Percentiles rank a stretch among this genome's conserved stretches.
phyloP scores from a whole-genome alignment of 2,113 vertebrate genomes.

The Mus pahari region DNA sequence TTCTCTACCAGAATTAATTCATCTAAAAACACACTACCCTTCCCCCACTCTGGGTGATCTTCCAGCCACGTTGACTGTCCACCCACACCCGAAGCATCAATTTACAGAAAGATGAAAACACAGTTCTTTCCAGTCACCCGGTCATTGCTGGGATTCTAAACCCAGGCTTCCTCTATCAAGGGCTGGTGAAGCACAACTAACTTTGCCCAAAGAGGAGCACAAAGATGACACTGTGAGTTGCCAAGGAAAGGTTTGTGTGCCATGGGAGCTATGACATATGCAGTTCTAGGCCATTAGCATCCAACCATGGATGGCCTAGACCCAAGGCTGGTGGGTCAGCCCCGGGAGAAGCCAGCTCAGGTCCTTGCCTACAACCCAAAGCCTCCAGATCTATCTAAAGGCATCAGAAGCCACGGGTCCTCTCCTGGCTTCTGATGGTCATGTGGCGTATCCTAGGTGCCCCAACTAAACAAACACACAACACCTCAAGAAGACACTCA shows the following conservation, averaged over 20 bases:
- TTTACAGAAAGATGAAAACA: not conserved
- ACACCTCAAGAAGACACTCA: slow-evolving; percentile 12
- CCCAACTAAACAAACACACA: slow-evolving; percentile 16
- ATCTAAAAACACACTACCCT: not conserved
- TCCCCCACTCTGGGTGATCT: not conserved
- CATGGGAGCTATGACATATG: not conserved
- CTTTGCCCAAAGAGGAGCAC: not conserved
- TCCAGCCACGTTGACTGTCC: not conserved
- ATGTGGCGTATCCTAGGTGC: slow-evolving; percentile 16
- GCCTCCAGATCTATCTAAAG: not conserved
- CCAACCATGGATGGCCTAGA: not conserved
- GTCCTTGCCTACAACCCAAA: not conserved
- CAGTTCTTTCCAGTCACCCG: not conserved
- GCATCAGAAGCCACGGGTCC: not conserved
- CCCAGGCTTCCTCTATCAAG: not conserved
- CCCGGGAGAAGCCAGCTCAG: not conserved
- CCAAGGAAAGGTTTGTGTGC: not conserved
- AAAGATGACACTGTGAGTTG: not conserved
- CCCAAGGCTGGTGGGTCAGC: too few relatives aligned
- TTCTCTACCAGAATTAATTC: slow-evolving; percentile 10
- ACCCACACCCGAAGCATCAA: not conserved
- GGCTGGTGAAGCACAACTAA: not conserved
- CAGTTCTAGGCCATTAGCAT: too few relatives aligned
- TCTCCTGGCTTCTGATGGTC: not conserved
- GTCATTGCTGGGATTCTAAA: not conserved